A percentile compares a stretch with the other conserved stretches of the same genome.
These are phyloP conservation scores for Percopsis transmontana DNA, from an alignment of 2,113 vertebrate species.

Conservation along the genomic window DNA sequence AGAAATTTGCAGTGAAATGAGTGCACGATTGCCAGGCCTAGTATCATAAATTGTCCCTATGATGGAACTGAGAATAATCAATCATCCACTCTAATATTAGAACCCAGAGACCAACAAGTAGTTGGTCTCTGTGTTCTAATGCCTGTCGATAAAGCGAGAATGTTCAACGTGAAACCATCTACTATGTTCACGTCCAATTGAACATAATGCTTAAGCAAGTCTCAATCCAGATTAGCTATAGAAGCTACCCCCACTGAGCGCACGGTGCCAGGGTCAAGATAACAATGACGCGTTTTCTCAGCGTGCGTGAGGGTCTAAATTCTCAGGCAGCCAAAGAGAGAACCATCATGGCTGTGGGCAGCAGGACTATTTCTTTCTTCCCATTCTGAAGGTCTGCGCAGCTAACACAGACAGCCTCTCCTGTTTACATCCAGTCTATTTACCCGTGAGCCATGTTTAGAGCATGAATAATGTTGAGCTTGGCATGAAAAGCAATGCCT, in stretches of 20 bases:
- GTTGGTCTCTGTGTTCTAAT: no score
- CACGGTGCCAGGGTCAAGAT: conserved; percentile 42
- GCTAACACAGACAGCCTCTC: conserved; percentile 2
- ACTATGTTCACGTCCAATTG: conserved; percentile 19
- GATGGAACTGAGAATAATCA: conserved; percentile 35
- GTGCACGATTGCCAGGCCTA: conserved; percentile 13
- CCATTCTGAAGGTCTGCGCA: not conserved
- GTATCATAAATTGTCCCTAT: conserved; percentile 17
- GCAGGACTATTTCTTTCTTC: conserved; percentile 51
- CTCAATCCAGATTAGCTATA: conserved; percentile 52
- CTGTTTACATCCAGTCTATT: conserved; percentile 10
- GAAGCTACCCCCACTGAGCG: no score
- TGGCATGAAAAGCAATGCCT: not conserved
- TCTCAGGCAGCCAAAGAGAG: not conserved
- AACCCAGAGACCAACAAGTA: not conserved
- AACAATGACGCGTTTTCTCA: conserved; percentile 20
- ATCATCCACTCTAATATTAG: conserved; percentile 22
- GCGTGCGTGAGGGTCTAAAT: not conserved
- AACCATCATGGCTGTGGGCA: conserved; percentile 23
- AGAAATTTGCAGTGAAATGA: conserved; percentile 20
- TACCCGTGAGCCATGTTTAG: not conserved
- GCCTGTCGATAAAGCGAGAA: no score
- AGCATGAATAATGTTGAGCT: no score
- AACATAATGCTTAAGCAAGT: conserved; percentile 35
- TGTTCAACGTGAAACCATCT: not conserved